Evolutionary conservation across 2,797 vertebrate species (phyloP).

Genomic region (Rousettus madagascariensis): DNA sequence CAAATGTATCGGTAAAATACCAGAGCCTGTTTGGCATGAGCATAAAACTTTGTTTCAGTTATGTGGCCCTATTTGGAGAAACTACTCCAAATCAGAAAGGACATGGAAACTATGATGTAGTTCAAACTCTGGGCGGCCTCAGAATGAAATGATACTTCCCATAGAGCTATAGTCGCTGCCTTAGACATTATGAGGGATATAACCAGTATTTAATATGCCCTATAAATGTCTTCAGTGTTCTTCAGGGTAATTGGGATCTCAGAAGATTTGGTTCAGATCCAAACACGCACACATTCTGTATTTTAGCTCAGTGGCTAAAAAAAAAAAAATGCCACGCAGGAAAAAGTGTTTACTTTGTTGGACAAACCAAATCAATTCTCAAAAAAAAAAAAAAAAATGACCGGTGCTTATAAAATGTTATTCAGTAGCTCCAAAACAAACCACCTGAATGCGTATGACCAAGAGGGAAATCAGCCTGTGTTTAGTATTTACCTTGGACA

Average conservation of each 20-base stretch:
- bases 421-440: slow-evolving; percentile 63
- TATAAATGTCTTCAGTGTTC: slow-evolving; percentile 64
- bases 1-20: slow-evolving; percentile 55
- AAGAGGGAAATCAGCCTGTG: slow-evolving; percentile 64
- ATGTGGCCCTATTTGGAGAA: slow-evolving; percentile 46
- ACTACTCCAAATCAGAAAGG: slow-evolving; percentile 36
- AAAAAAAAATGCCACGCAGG: slow-evolving; percentile 55
- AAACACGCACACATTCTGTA: slow-evolving; percentile 64
- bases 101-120: slow-evolving; percentile 49
- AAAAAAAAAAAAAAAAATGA: not conserved
- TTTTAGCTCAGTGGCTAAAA: slow-evolving; percentile 66
- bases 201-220: slow-evolving; percentile 38
- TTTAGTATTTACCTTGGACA: slow-evolving; percentile 70
- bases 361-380: slow-evolving; percentile 63
- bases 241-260: slow-evolving; percentile 60
- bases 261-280: slow-evolving; percentile 70
- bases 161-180: slow-evolving; percentile 71
- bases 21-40: not conserved
- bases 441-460: slow-evolving; percentile 58
- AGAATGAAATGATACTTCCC: slow-evolving; percentile 66
- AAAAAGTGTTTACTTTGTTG: slow-evolving; percentile 72
- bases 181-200: slow-evolving; percentile 32
- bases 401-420: slow-evolving; percentile 63
- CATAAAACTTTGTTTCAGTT: slow-evolving; percentile 26
- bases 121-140: slow-evolving; percentile 68